phyloP scores from a whole-genome alignment of 2,888 invertebrate species.

The Andrena marginata region DNA sequence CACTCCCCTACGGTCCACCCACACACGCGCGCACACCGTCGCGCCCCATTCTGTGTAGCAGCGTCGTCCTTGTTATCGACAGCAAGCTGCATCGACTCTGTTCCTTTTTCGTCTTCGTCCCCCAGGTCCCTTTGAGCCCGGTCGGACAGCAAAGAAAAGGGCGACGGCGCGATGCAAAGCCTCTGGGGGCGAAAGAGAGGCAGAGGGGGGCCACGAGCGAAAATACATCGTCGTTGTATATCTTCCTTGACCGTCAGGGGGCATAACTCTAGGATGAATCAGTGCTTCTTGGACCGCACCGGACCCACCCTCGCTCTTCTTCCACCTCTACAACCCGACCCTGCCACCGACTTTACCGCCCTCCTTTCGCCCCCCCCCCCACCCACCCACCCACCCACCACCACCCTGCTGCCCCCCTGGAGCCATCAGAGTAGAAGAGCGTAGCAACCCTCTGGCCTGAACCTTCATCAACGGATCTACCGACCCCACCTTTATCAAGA shows the following conservation, averaged over 20 bases:
- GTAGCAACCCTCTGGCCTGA: slow-evolving; percentile 84
- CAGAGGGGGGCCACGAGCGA: slow-evolving; percentile 65
- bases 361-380: slow-evolving; percentile 58
- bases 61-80: slow-evolving; percentile 66
- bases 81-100: slow-evolving; percentile 58
- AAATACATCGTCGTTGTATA: slow-evolving; percentile 80
- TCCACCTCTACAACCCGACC: slow-evolving; percentile 74
- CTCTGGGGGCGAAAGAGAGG: slow-evolving; percentile 28
- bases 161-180: slow-evolving; percentile 29
- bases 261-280: slow-evolving; percentile 84
- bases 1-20: slow-evolving; percentile 3
- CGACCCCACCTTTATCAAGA: slow-evolving; percentile 77
- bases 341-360: slow-evolving; percentile 65
- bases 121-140: slow-evolving; percentile 49
- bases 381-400: slow-evolving; percentile 30
- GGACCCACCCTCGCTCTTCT: slow-evolving; percentile 78
- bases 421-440: slow-evolving; percentile 84
- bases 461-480: slow-evolving; percentile 85
- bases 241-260: slow-evolving; percentile 78
- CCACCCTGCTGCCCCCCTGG: slow-evolving; percentile 71
- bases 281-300: slow-evolving; percentile 83
- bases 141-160: slow-evolving; percentile 51
- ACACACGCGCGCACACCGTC: slow-evolving; percentile 9
- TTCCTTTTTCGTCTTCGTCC: slow-evolving; percentile 55
- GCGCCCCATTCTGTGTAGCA: not conserved